phyloP scores from a whole-genome alignment of 1,140 invertebrate genomes.

The Anthonomus grandis region DNA sequence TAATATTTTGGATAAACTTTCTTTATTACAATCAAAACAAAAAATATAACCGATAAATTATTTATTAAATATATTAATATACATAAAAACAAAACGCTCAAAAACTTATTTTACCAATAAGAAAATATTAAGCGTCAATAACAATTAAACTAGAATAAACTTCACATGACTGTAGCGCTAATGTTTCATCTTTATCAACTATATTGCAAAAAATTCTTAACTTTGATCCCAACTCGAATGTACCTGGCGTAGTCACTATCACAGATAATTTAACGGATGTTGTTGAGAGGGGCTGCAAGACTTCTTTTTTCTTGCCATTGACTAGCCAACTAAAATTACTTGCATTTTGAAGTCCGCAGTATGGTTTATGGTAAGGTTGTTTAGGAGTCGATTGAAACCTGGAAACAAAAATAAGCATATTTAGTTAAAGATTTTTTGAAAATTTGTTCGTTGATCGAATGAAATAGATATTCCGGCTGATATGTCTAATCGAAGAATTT shows the following conservation, averaged over 20 bases:
- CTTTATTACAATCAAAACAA: no score
- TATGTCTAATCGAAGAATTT: no score
- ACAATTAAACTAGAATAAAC: conserved; percentile 43
- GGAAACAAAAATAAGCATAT: no score
- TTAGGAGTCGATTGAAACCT: no score
- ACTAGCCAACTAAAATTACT: conserved; percentile 44
- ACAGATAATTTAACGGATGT: conserved; percentile 36
- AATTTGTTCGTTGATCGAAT: no score
- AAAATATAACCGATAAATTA: no score
- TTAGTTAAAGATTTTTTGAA: no score
- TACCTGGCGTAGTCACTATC: conserved; percentile 41
- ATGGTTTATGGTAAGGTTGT: not conserved
- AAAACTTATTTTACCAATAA: conserved; percentile 13
- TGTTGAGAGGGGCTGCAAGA: conserved; percentile 39
- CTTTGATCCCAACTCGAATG: conserved; percentile 44
- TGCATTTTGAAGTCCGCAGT: conserved; percentile 35
- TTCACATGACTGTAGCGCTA: conserved; percentile 40
- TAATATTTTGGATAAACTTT: no score
- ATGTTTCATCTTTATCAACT: conserved; percentile 27
- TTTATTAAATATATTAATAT: no score
- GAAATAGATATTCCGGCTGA: no score
- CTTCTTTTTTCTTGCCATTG: conserved; percentile 34
- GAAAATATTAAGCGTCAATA: conserved; percentile 24
- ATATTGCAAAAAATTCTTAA: conserved; percentile 42
- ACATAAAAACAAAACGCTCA: no score